A percentile compares a stretch with the other conserved stretches of the same genome.
phyloP scores from a whole-genome alignment of 2,888 invertebrate species.

The Mechanitis mazaeus region DNA sequence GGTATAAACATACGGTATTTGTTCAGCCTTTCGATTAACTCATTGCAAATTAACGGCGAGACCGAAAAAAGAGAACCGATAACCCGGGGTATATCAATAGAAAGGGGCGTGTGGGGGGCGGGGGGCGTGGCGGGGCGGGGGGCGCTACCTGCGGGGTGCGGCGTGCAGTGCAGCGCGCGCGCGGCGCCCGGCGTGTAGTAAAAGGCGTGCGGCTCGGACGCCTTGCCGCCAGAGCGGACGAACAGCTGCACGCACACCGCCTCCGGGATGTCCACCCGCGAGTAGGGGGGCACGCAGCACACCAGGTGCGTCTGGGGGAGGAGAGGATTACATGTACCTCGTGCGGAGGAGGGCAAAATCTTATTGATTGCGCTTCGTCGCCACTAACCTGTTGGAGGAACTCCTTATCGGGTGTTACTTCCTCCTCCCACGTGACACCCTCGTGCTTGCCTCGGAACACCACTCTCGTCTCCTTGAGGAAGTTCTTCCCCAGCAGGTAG shows the following conservation, averaged over 20 bases:
- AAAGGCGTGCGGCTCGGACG: conserved; percentile 90
- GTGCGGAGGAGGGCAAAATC: too few relatives aligned
- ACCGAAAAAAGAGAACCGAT: too few relatives aligned
- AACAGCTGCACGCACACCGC: conserved; percentile 85
- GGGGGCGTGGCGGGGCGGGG: conserved; percentile 11
- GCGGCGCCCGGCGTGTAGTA: conserved; percentile 81
- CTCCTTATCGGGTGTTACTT: conserved; percentile 91
- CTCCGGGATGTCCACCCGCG: conserved; percentile 80
- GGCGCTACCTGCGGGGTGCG: conserved; percentile 45
- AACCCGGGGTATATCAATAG: too few relatives aligned
- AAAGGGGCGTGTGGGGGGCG: conserved; percentile 11
- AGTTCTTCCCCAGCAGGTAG: conserved; percentile 93
- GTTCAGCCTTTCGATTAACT: too few relatives aligned
- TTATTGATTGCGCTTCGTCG: too few relatives aligned
- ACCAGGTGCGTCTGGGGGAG: conserved; percentile 86
- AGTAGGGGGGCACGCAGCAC: conserved; percentile 89
- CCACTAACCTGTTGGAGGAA: conserved; percentile 86
- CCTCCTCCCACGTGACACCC: conserved; percentile 83
- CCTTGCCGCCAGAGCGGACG: conserved; percentile 90
- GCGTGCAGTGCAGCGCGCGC: conserved; percentile 42
- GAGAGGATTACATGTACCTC: background rate
- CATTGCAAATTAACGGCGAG: too few relatives aligned
- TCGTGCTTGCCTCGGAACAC: conserved; percentile 82
- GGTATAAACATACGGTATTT: too few relatives aligned
- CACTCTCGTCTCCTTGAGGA: conserved; percentile 91